A percentile compares a stretch with the other conserved stretches of the same genome.
Evolutionary conservation across 2,888 invertebrate species (phyloP).

Genomic region (Limnephilus marmoratus): DNA sequence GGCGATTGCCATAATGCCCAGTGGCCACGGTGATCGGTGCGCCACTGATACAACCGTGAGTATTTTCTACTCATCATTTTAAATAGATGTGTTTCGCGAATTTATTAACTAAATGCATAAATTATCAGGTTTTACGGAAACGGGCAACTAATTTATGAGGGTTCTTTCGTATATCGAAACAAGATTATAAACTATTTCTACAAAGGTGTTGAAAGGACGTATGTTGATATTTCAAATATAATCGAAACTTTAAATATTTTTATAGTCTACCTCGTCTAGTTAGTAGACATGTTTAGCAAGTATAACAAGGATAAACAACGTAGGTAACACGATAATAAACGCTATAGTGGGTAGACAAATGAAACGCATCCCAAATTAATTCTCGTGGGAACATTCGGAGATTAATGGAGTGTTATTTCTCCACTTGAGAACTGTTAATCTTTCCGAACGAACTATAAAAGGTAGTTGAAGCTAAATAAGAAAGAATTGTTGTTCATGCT

Average conservation of each 20-base stretch:
- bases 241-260: background rate
- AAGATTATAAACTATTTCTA: background rate
- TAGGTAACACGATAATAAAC: background rate
- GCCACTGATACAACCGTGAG: background rate
- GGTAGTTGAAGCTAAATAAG: background rate
- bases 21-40: no score
- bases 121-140: background rate
- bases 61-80: background rate
- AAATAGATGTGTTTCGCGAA: background rate
- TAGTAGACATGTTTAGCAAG: background rate
- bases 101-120: background rate
- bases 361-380: background rate
- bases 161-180: background rate
- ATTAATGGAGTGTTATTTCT: conserved; percentile 2
- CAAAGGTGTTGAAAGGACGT: background rate
- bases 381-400: background rate
- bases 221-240: background rate
- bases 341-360: background rate
- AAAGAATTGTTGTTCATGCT: background rate
- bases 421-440: background rate
- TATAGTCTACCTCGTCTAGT: background rate
- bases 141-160: background rate
- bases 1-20: no score
- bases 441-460: background rate
- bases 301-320: background rate